These are phyloP conservation scores for Odontocolon sp. DNA, from an alignment of 2,888 invertebrate species.

Conservation along the genomic window DNA sequence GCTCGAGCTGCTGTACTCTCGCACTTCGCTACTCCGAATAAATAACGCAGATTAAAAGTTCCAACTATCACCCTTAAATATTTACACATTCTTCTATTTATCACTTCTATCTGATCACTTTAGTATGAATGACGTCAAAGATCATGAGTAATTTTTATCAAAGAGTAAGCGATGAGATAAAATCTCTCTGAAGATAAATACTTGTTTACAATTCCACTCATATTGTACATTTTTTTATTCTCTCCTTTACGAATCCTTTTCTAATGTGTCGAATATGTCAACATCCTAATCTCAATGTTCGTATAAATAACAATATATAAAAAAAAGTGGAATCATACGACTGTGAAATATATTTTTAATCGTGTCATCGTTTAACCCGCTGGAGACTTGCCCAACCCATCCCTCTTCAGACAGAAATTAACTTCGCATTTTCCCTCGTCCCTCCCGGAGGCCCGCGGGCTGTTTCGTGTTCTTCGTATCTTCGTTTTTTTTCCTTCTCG, in stretches of 20 bases:
- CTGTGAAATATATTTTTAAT: slow-evolving; percentile 38
- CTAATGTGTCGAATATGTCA: no score
- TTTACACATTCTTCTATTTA: slow-evolving; percentile 60
- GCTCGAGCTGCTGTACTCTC: slow-evolving; percentile 24
- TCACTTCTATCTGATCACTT: slow-evolving; percentile 6
- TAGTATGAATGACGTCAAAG: background rate
- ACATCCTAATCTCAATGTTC: no score
- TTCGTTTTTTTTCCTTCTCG: slow-evolving; percentile 54
- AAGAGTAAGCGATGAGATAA: no score
- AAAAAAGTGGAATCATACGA: background rate
- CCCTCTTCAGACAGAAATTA: slow-evolving; percentile 66
- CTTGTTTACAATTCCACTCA: no score
- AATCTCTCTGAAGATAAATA: no score
- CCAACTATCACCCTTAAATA: slow-evolving; percentile 68
- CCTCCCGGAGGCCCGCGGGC: slow-evolving; percentile 35
- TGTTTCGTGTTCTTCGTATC: slow-evolving; percentile 48
- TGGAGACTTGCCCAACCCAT: slow-evolving; percentile 10
- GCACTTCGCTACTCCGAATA: slow-evolving; percentile 66
- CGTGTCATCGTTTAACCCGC: slow-evolving; percentile 49
- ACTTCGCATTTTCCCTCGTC: slow-evolving; percentile 60
- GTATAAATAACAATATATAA: no score
- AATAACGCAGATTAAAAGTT: slow-evolving; percentile 79
- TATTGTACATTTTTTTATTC: no score
- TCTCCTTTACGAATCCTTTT: no score
- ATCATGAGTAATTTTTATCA: no score